Conservation (phyloP, 2,113 vertebrate species). For the Camelus bactrianus region DNA sequence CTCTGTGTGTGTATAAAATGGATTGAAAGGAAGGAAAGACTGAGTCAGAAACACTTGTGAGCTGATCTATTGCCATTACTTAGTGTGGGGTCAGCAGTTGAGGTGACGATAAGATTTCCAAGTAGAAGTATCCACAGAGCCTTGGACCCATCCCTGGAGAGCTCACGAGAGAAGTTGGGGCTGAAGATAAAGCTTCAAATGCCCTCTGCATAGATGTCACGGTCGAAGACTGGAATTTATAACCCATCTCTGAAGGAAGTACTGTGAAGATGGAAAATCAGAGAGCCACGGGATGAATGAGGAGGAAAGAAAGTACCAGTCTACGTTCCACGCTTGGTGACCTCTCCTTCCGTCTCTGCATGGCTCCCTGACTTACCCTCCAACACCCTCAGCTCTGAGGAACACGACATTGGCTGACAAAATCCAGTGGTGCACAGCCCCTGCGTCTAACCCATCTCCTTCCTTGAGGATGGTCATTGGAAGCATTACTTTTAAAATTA, state of each 20-base stretch:
- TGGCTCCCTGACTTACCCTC: background rate
- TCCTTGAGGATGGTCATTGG: background rate
- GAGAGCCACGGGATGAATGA: background rate
- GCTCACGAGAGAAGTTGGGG: background rate
- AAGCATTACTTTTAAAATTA: background rate
- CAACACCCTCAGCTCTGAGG: background rate
- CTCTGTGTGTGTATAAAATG: background rate
- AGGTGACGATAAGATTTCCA: background rate
- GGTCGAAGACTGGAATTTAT: background rate
- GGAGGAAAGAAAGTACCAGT: background rate
- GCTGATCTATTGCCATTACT: background rate
- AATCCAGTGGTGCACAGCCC: background rate
- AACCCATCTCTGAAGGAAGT: background rate
- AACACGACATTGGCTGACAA: background rate
- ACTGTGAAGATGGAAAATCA: background rate
- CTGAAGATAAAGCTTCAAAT: background rate
- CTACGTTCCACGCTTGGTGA: background rate
- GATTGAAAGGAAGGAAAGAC: background rate
- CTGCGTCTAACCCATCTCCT: background rate
- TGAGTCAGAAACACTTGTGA: background rate
- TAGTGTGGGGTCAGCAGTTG: background rate
- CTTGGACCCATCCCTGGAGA: background rate
- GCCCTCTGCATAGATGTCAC: background rate
- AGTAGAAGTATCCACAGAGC: background rate
- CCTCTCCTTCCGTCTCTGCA: background rate